Evolutionary conservation across 1,140 invertebrate species (phyloP), one percentile per base, ranked within the genome.

Genomic region (Belonocnema kinseyi): DNA sequence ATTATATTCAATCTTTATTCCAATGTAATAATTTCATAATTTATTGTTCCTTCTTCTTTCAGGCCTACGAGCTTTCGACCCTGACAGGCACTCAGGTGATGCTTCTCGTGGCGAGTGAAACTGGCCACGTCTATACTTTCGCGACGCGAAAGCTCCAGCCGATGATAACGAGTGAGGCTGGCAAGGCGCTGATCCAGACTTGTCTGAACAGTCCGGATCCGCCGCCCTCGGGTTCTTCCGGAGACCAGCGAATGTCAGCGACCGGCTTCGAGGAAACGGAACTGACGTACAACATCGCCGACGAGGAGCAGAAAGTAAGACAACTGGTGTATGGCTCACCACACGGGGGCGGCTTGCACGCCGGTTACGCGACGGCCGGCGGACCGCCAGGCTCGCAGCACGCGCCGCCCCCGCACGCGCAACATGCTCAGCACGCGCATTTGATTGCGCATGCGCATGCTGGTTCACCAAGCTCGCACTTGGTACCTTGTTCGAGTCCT

Each of bases 91-190:
- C 99, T 14, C 98, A 99, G 93, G 98, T 99, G 89, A 99, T 98
- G 97, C 92, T 99, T 74, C 92, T 99, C 85, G 98, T 99, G 75
- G 98, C 97, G 50, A 98, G 97, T 51, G 98, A 99, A 91, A 99
- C 97, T 14, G 98, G 99, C 6, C 99, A 99, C 93, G 99, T 99
- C 83, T 99, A 99, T 92, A 99, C 99, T 71, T 99, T 99, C 93
- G 99, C 99, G 50, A 99, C 99, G 70, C 93, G 98, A 75, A 99
- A 99, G 92, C 93, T 99, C 56, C 98, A 99, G 91, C 99, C 99
- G 72, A 99, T 99, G 98, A 99, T 99, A 89, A 99, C 98, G 16
- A 99, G 97, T 84, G 99, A 99, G 88, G 97, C 98, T 75, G 99
- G 99, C 70, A 99, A 99, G 92, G 96, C 97, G 66, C 93, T 99